Evolutionary conservation across 2,888 invertebrate genomes (phyloP).

Genomic region (Cataglyphis albicans): DNA sequence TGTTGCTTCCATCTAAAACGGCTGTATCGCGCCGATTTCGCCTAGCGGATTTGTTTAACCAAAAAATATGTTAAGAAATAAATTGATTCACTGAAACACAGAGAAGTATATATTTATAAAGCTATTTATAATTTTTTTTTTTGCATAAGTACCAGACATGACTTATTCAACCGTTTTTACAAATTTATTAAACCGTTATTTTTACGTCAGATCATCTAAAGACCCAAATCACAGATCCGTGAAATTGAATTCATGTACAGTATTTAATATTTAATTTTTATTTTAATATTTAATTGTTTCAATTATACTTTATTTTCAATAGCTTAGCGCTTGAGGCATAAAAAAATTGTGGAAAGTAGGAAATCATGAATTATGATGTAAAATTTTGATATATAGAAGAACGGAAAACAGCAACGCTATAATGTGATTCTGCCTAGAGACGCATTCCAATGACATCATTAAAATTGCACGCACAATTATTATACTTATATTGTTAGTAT

Average conservation of each 20-base stretch:
- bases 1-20: constrained; percentile 76
- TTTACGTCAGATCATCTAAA: background rate
- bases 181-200: background rate
- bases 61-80: constrained; percentile 30
- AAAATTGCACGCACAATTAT: constrained; percentile 35
- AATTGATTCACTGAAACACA: constrained; percentile 12
- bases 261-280: too few species aligned
- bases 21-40: background rate
- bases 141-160: background rate
- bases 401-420: constrained; percentile 8
- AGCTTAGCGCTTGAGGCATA: background rate
- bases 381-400: background rate
- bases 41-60: constrained; percentile 31
- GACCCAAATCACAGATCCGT: background rate
- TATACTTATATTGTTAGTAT: constrained; percentile 38
- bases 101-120: background rate
- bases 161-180: background rate
- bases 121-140: background rate
- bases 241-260: background rate
- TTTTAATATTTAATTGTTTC: background rate
- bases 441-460: constrained; percentile 42
- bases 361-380: background rate
- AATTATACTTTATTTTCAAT: background rate
- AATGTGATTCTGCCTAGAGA: constrained; percentile 34
- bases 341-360: background rate